phyloP scores from a whole-genome alignment of 2,797 vertebrate genomes.

The Lutjanus campechanus region DNA sequence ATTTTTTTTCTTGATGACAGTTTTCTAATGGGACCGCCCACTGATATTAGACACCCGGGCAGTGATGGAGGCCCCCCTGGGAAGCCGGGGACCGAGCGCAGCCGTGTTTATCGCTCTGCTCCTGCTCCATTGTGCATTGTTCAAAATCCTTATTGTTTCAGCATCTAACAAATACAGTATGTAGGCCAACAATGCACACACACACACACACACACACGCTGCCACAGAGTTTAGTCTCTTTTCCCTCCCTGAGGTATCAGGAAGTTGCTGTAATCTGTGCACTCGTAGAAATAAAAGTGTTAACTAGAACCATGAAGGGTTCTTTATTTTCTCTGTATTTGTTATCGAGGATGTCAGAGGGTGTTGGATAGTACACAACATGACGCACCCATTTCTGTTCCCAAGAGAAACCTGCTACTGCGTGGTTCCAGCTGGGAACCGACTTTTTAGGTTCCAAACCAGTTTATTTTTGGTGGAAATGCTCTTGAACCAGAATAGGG shows the following conservation, averaged over 20 bases:
- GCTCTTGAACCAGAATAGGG: too few relatives aligned
- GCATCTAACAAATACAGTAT: slow-evolving; percentile 56
- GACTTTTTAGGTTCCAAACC: too few relatives aligned
- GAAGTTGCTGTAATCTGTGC: not conserved
- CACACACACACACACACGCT: slow-evolving; percentile 16
- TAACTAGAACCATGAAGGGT: too few relatives aligned
- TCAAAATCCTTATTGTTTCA: slow-evolving; percentile 56
- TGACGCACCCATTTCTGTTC: too few relatives aligned
- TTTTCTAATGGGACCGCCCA: slow-evolving; percentile 34
- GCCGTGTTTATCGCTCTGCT: slow-evolving; percentile 29
- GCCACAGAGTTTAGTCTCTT: slow-evolving; percentile 12
- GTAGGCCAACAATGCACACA: slow-evolving; percentile 53
- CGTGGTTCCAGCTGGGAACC: too few relatives aligned
- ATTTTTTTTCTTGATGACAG: slow-evolving; percentile 22
- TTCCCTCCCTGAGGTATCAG: not conserved
- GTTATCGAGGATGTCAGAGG: too few relatives aligned
- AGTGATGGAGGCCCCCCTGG: slow-evolving; percentile 49
- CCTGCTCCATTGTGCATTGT: slow-evolving; percentile 55
- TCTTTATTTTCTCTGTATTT: too few relatives aligned
- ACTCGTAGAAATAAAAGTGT: too few relatives aligned
- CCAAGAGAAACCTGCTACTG: too few relatives aligned
- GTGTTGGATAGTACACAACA: too few relatives aligned
- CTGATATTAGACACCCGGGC: slow-evolving; percentile 30
- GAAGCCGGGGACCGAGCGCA: slow-evolving; percentile 46
- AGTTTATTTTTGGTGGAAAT: too few relatives aligned